Conservation (phyloP, 2,797 vertebrate species). For the Champsocephalus gunnari region DNA sequence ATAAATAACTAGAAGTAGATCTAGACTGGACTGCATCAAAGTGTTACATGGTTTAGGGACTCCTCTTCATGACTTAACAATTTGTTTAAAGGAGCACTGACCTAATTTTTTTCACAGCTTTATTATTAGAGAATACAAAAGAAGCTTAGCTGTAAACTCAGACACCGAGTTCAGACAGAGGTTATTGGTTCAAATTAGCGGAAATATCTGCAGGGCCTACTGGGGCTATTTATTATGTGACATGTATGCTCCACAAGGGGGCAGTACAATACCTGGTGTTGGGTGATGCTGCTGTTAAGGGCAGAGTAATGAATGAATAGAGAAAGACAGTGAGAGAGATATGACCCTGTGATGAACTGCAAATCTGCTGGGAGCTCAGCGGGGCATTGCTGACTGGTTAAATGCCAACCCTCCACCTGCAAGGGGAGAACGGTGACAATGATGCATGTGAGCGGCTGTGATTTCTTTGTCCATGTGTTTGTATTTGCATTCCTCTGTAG, state of each 20-base stretch:
- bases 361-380: conserved; percentile 78
- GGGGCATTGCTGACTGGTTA: conserved; percentile 74
- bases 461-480: conserved; percentile 26
- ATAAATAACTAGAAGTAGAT: not conserved
- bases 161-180: conserved; percentile 71
- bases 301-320: conserved; percentile 65
- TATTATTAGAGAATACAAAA: conserved; percentile 66
- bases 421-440: conserved; percentile 64
- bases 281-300: conserved; percentile 14
- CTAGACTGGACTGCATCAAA: not conserved
- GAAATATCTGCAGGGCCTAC: conserved; percentile 41
- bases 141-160: conserved; percentile 72
- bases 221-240: conserved; percentile 4
- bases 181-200: conserved; percentile 72
- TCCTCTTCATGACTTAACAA: not conserved
- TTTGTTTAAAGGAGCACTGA: not conserved
- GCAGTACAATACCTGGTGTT: conserved; percentile 69
- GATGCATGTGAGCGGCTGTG: conserved; percentile 33
- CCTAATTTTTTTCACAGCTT: conserved; percentile 26
- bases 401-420: conserved; percentile 80
- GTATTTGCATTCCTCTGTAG: conserved; percentile 33
- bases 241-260: conserved; percentile 64
- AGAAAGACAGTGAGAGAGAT: conserved; percentile 66
- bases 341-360: conserved; percentile 85
- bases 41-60: not conserved